A percentile compares a stretch with the other conserved stretches of the same genome.
These are phyloP conservation scores for Cyclophora punctaria DNA, from an alignment of 2,888 invertebrate species.

Conservation along the genomic window DNA sequence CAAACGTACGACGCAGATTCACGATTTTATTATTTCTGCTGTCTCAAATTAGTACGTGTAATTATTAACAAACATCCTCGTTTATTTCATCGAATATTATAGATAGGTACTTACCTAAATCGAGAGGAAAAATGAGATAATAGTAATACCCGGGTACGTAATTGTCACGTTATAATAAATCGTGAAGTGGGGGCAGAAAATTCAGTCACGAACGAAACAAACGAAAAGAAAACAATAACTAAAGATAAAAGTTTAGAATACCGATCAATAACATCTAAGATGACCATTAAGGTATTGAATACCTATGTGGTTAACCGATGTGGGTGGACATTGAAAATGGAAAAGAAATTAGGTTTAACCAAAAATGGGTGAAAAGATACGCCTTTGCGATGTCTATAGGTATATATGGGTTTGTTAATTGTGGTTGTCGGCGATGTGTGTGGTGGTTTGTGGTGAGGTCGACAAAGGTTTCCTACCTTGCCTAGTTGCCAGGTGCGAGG, in stretches of 20 bases:
- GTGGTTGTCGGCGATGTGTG: background rate
- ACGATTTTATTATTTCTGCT: too few species aligned
- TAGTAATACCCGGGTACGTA: too few species aligned
- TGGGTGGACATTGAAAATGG: slow-evolving; percentile 45
- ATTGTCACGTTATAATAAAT: too few species aligned
- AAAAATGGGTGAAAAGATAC: background rate
- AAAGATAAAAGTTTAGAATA: background rate
- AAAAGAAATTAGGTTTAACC: slow-evolving; percentile 27
- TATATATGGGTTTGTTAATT: background rate
- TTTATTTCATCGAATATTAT: too few species aligned
- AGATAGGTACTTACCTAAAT: too few species aligned
- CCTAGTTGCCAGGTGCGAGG: slow-evolving; percentile 18
- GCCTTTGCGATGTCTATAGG: background rate
- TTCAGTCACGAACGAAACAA: too few species aligned
- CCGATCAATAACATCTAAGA: slow-evolving; percentile 13
- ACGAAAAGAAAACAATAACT: background rate
- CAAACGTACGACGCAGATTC: too few species aligned
- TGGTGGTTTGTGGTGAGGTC: background rate
- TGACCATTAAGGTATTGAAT: slow-evolving; percentile 17
- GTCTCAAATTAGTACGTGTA: too few species aligned
- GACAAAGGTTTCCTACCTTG: background rate
- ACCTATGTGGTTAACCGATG: slow-evolving; percentile 37
- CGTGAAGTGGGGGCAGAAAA: too few species aligned
- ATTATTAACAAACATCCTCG: too few species aligned
- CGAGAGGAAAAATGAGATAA: too few species aligned